phyloP scores from a whole-genome alignment of 35 echinoderm and acorn worm genomes.

The Lytechinus pictus region DNA sequence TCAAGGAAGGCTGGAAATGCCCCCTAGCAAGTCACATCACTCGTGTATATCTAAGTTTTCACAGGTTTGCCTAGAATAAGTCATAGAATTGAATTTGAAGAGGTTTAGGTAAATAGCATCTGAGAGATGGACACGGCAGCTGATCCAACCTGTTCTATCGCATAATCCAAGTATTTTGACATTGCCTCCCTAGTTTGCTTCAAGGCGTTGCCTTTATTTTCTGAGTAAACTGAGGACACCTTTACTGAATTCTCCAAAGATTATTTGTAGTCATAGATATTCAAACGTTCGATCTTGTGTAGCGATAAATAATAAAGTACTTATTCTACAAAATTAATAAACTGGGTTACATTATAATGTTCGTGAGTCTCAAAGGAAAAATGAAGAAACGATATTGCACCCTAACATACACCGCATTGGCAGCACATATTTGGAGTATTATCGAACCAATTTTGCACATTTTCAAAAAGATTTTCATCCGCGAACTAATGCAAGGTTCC shows the following conservation, averaged over 20 bases:
- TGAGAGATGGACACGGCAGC: background rate
- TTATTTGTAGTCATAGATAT: background rate
- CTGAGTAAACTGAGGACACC: background rate
- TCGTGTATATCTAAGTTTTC: background rate
- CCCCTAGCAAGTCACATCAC: background rate
- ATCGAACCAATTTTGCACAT: no score
- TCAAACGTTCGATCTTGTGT: background rate
- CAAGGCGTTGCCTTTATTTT: background rate
- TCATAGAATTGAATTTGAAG: conserved; percentile 12
- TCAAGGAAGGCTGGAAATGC: background rate
- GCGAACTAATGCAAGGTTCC: no score
- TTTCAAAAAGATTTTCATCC: no score
- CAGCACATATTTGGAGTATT: no score
- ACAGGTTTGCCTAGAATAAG: conserved; percentile 18
- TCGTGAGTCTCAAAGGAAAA: no score
- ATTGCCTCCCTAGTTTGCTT: background rate
- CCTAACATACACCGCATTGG: no score
- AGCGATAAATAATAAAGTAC: background rate
- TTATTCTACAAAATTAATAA: no score
- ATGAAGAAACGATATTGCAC: no score
- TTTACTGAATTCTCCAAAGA: background rate
- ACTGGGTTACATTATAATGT: no score
- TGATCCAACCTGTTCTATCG: background rate
- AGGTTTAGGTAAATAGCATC: conserved; percentile 4
- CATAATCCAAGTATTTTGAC: background rate